These are phyloP conservation scores for Apamea monoglypha DNA, from an alignment of 2,888 invertebrate species.

Conservation along the genomic window DNA sequence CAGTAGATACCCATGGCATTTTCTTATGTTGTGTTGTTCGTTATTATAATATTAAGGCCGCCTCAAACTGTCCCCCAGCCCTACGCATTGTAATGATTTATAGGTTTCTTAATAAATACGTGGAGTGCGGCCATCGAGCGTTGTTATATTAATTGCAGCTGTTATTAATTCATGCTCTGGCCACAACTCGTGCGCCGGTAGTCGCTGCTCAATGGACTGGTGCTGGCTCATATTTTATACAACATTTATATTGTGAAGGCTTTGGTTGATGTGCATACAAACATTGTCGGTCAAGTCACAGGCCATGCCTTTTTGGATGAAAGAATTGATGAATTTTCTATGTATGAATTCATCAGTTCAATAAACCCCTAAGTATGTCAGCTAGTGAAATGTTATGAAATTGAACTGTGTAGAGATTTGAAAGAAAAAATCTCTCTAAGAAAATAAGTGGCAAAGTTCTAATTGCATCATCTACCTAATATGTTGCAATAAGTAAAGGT, in stretches of 20 bases:
- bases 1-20: not conserved
- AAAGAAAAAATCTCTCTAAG: no score
- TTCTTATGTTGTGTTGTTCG: not conserved
- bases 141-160: constrained; percentile 78
- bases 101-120: constrained; percentile 88
- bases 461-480: no score
- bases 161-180: constrained; percentile 50
- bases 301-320: not conserved
- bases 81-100: constrained; percentile 84
- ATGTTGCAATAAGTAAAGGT: no score
- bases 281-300: not conserved
- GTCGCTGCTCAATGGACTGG: constrained; percentile 24
- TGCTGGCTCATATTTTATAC: constrained; percentile 18
- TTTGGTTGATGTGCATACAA: constrained; percentile 2
- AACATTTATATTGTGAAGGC: constrained; percentile 7
- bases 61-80: constrained; percentile 47
- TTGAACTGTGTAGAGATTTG: not conserved
- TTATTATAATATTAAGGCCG: not conserved
- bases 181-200: constrained; percentile 26
- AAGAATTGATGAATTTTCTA: not conserved
- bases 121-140: constrained; percentile 78
- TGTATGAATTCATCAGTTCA: not conserved
- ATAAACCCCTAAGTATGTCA: no score
- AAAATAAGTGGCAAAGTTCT: not conserved
- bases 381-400: not conserved